These are phyloP conservation scores for Megaptera novaeangliae DNA, from an alignment of 2,113 vertebrate genomes.

Conservation along the genomic window DNA sequence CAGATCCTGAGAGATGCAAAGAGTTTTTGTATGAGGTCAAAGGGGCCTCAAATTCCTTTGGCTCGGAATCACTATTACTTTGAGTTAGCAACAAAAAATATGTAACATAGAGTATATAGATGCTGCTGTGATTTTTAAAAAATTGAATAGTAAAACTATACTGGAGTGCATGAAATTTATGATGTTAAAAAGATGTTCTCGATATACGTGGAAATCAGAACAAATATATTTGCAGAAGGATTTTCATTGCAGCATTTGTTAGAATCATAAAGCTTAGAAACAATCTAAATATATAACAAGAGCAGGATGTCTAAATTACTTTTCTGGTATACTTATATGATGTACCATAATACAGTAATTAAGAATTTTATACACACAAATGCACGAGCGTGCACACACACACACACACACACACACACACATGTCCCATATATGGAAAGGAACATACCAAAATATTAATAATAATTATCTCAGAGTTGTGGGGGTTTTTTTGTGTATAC, in stretches of 20 bases:
- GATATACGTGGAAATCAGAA: not conserved
- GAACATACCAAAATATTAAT: slow-evolving; percentile 9
- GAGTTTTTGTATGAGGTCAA: not conserved
- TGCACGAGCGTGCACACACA: not conserved
- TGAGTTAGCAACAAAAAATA: slow-evolving; percentile 15
- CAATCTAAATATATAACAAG: not conserved
- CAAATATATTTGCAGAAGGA: slow-evolving; percentile 1
- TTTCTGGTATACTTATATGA: not conserved
- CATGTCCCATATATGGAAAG: not conserved
- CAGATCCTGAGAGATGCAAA: not conserved
- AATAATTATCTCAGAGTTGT: not conserved
- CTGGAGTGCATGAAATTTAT: not conserved
- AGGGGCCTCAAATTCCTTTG: not conserved
- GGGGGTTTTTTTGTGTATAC: not conserved
- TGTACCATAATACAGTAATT: not conserved
- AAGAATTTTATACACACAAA: not conserved
- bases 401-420: not conserved
- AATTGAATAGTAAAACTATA: not conserved
- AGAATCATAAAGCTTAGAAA: not conserved
- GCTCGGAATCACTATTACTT: slow-evolving; percentile 1
- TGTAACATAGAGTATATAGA: not conserved
- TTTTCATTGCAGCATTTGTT: slow-evolving; percentile 29
- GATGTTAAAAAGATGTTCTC: not conserved
- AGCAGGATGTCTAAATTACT: not conserved
- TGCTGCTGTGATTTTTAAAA: not conserved